phyloP scores from a whole-genome alignment of 2,113 vertebrate species.

The Phylloscopus trochiloides region DNA sequence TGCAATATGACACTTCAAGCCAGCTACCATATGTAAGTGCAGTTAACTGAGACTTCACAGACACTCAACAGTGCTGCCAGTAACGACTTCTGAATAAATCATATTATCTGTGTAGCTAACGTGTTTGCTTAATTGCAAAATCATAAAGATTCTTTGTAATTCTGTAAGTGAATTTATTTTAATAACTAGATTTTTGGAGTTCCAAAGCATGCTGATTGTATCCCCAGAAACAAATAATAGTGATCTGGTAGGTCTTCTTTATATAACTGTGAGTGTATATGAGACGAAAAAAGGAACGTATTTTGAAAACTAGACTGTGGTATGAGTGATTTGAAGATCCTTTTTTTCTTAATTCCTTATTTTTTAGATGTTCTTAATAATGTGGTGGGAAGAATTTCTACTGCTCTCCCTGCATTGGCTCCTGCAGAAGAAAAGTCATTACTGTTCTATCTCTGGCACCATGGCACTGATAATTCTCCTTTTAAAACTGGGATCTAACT shows the following conservation, averaged over 20 bases:
- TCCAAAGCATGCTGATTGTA: background rate
- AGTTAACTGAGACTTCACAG: background rate
- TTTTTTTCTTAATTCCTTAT: background rate
- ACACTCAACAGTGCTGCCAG: background rate
- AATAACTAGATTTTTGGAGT: background rate
- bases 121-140: background rate
- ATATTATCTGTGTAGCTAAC: background rate
- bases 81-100: background rate
- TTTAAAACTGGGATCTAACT: conserved; percentile 7
- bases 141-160: background rate
- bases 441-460: background rate
- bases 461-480: background rate
- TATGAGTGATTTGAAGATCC: background rate
- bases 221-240: background rate
- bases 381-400: background rate
- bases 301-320: background rate
- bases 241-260: background rate
- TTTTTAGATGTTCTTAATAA: background rate
- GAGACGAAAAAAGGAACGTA: background rate
- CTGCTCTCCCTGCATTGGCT: background rate
- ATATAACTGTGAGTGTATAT: background rate
- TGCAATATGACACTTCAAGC: background rate
- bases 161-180: background rate
- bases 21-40: background rate
- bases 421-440: conserved; percentile 6